These are phyloP conservation scores for Aradus depressus DNA, from an alignment of 2,888 invertebrate species.

Conservation along the genomic window DNA sequence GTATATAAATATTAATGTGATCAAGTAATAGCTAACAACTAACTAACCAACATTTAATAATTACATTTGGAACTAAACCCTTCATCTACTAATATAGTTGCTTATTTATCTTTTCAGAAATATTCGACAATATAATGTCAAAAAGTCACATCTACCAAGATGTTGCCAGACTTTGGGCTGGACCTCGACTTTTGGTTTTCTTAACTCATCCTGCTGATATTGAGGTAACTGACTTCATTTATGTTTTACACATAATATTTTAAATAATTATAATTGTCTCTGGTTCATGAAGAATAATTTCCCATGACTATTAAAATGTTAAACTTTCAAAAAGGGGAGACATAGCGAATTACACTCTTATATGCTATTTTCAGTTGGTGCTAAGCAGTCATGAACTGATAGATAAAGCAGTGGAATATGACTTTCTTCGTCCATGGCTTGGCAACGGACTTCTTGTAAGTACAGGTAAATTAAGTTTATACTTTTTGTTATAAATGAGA, in stretches of 20 bases:
- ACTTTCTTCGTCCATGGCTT: slow-evolving; percentile 38
- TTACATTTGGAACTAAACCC: neutral
- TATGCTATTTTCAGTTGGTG: too few species aligned
- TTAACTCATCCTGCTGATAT: slow-evolving; percentile 33
- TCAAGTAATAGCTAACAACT: too few species aligned
- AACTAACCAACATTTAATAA: neutral
- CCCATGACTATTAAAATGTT: too few species aligned
- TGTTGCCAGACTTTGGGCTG: slow-evolving; percentile 32
- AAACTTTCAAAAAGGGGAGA: too few species aligned
- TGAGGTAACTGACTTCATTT: slow-evolving; percentile 29
- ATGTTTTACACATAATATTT: neutral
- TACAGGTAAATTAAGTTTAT: slow-evolving; percentile 33
- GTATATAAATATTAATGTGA: too few species aligned
- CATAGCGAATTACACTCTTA: too few species aligned
- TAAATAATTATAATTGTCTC: neutral
- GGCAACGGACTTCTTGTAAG: slow-evolving; percentile 38
- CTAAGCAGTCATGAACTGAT: slow-evolving; percentile 36
- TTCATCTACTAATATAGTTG: neutral
- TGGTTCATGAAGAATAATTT: too few species aligned
- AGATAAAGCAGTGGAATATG: slow-evolving; percentile 37
- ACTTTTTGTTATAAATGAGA: too few species aligned
- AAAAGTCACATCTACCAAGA: slow-evolving; percentile 27
- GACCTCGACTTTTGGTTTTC: slow-evolving; percentile 33
- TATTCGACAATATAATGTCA: slow-evolving; percentile 4
- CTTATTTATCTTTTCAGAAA: neutral